Percentiles rank a stretch among this genome's conserved stretches.
Evolutionary conservation across 2,888 invertebrate genomes (phyloP).

Genomic region (Napeogenes inachia): DNA sequence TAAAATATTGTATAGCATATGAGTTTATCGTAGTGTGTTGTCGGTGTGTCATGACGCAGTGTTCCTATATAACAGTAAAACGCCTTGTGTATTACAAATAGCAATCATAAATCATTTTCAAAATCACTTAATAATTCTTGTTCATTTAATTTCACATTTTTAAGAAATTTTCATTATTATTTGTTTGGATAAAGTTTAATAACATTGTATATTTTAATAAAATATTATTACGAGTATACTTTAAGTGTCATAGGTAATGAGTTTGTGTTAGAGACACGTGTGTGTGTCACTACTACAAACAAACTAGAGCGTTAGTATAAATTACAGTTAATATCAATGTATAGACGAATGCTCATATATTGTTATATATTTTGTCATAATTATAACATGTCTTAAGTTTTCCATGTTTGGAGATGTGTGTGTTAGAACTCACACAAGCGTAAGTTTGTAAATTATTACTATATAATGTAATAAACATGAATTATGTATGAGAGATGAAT

Average conservation of each 20-base stretch:
- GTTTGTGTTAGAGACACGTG: neutral
- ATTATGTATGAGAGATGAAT: constrained; percentile 12
- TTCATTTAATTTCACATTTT: no score
- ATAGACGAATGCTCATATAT: constrained; percentile 6
- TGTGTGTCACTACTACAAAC: neutral
- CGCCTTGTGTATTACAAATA: no score
- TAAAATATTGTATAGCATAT: no score
- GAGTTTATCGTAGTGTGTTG: no score
- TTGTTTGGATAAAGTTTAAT: no score
- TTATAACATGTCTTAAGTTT: neutral
- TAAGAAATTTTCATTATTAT: no score
- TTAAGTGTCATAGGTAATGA: no score
- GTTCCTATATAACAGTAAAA: constrained; percentile 1
- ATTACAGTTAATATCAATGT: constrained; percentile 5
- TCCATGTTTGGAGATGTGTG: neutral
- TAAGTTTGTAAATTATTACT: constrained; percentile 13
- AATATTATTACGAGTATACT: no score
- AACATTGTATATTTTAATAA: no score
- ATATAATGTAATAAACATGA: constrained; percentile 4
- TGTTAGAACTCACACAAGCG: constrained; percentile 4
- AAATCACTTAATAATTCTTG: no score
- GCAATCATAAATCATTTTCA: no score
- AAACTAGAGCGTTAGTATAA: neutral
- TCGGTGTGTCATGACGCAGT: constrained; percentile 1
- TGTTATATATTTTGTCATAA: constrained; percentile 7